Conservation (phyloP, 2,888 invertebrate genomes). For the Gandaritis pyraliata region DNA sequence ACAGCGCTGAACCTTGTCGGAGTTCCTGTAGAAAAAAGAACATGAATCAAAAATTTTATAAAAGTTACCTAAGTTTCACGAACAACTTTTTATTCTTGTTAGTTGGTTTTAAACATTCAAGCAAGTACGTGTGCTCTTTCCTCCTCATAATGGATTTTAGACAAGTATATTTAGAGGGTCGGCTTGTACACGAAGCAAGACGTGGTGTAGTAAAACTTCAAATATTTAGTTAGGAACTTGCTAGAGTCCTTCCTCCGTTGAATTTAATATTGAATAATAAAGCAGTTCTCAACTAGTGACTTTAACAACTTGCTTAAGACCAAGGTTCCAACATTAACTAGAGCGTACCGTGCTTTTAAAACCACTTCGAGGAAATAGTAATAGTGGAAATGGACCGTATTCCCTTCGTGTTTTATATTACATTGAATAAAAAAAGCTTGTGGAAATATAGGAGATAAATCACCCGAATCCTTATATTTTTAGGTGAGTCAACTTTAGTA, state of each 20-base stretch:
- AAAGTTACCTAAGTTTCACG: constrained; percentile 13
- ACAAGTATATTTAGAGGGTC: constrained; percentile 48
- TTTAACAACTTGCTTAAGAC: constrained; percentile 76
- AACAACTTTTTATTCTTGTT: constrained; percentile 29
- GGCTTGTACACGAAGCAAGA: constrained; percentile 50
- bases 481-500: constrained; percentile 5
- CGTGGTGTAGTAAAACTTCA: constrained; percentile 71
- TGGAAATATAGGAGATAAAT: too few species aligned
- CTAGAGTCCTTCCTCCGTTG: constrained; percentile 72
- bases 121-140: constrained; percentile 21
- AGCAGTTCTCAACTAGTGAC: constrained; percentile 77
- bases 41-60: constrained; percentile 18
- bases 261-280: constrained; percentile 83
- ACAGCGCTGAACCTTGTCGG: constrained; percentile 90
- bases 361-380: constrained; percentile 51
- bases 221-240: constrained; percentile 81
- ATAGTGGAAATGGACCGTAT: constrained; percentile 24
- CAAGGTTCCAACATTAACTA: constrained; percentile 71
- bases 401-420: background rate
- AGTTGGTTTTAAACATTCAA: constrained; percentile 29
- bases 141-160: constrained; percentile 35
- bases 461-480: background rate
- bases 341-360: constrained; percentile 47
- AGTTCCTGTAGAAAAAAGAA: constrained; percentile 78
- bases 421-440: background rate